Evolutionary conservation across 53 echinoderm and acorn worm species (phyloP).

Genomic region (Crossaster papposus): DNA sequence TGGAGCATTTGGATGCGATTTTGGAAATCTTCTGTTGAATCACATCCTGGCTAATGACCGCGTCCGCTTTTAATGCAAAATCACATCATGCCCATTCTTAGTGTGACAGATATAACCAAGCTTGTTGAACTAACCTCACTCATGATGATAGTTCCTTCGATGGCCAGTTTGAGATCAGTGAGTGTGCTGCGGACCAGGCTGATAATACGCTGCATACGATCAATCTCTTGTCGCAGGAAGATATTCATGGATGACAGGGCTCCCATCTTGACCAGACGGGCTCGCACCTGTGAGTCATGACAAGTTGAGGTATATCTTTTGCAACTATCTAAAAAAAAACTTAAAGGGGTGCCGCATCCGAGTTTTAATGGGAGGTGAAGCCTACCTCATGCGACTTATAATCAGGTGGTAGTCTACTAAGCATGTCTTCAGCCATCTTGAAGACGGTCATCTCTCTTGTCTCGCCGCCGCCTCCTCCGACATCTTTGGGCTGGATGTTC

Average conservation of each 20-base stretch:
- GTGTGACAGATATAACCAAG: too few relatives aligned
- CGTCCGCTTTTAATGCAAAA: too few relatives aligned
- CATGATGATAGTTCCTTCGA: conserved; percentile 99
- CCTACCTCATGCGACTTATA: conserved; percentile 71
- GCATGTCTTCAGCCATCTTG: conserved; percentile 92
- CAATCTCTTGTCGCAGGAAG: conserved; percentile 97
- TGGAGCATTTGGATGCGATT: too few relatives aligned
- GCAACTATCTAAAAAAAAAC: not conserved
- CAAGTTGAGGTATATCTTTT: not conserved
- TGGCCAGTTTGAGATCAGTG: conserved; percentile 91
- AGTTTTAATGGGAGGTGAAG: too few relatives aligned
- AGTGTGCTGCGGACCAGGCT: conserved; percentile 88
- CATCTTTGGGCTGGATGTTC: conserved; percentile 98
- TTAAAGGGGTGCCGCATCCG: too few relatives aligned
- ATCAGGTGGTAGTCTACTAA: conserved; percentile 87
- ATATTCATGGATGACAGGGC: conserved; percentile 97
- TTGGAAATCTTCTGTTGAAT: too few relatives aligned
- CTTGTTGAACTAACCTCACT: conserved; percentile 78
- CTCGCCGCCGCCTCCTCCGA: conserved; percentile 96
- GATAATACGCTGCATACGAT: conserved; percentile 98
- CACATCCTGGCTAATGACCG: too few relatives aligned
- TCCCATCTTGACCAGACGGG: conserved; percentile 96
- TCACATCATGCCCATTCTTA: too few relatives aligned
- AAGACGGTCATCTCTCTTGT: conserved; percentile 95
- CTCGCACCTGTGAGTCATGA: conserved; percentile 78